Base-by-base conservation (phyloP, 37 sponge, comb jelly and placozoan genomes). In the Oscarella lobularis region DNA sequence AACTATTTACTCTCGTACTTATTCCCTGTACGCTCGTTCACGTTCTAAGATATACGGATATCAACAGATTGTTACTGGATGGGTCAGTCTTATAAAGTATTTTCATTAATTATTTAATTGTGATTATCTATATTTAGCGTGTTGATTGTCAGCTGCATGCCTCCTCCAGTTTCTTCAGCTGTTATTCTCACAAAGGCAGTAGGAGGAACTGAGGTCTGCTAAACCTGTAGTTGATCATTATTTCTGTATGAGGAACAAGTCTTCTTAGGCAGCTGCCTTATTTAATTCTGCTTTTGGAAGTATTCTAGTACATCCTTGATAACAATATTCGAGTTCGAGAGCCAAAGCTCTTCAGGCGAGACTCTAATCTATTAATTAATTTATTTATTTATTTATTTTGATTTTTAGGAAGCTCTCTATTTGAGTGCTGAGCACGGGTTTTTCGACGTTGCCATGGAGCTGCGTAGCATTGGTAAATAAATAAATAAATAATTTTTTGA, bases 81-180 rank as follows among this genome's bases (percentile, higher is more conserved):
- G 92, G 92, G 92, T 91, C 36, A 38, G 82, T 79, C n/a, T n/a
- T n/a, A n/a, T n/a, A n/a, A n/a, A n/a, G n/a, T n/a, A n/a, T n/a
- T n/a, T n/a, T n/a, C n/a, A n/a, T n/a, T n/a, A n/a, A n/a, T n/a
- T n/a, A n/a, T n/a, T n/a, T n/a, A n/a, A n/a, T n/a, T n/a, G n/a
- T n/a, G n/a, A n/a, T n/a, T n/a, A n/a, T n/a, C n/a, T n/a, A n/a
- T 72, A 3, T 38, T 31, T 66, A 90, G 99, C 1, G 72, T 97
- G 0, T 84, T 80, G 31, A 85, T 93, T 0, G 91, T 97, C n/a
- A 86, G 94, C 27, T 97, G 99, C 48, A 90, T 97, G 92, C 99
- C 99, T 2, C 99, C 99, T 39, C 99, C 99, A 66, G 99, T 97
- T 1, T 93, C 94, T 20, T 93, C 99, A 31, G 99, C 99, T 80